Evolutionary conservation across 1,140 invertebrate genomes (phyloP), one percentile per base, ranked within the genome.

Genomic region (Vollenhovia emeryi): DNA sequence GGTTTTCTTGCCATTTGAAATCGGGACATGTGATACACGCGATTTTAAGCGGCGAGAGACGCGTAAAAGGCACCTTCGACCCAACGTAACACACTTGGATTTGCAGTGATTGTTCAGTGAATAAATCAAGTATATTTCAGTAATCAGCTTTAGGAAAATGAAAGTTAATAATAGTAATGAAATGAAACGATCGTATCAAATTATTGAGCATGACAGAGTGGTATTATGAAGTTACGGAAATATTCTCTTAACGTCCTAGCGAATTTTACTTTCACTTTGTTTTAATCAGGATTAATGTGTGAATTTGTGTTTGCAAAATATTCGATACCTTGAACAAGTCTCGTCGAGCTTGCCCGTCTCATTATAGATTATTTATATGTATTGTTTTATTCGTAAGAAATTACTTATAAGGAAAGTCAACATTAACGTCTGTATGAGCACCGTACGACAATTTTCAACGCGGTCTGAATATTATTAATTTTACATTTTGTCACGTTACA

Each of bases 321-420:
- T 57, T 57, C 57, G 27, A 62, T 13, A 1, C 57, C 13, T 45
- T 13, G 50, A 69, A 30, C 8, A 13, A 80, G 11, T 57, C 57
- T 57, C 1, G 11, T 80, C 60, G 6, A 52, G 6, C 21, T 7
- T 80, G 36, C 9, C 2, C 13, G 30, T 48, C n/a, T 55, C 27
- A 33, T 62, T 80, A 73, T 79, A 36, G 3, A 33, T 76, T 79
- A 66, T 66, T 15, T 24, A 66, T 6, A 40, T 27, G 8, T 24
- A 43, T 40, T 24, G 33, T 57, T 36, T 36, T 78, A 64, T 78
- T 80, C 57, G 45, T 71, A 55, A 27, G 57, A 43, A 11, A 73
- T 13, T 79, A 27, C 2, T n/a, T n/a, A 59, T 82, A 82, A 82
- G 50, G 6, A 43, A 66, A 57, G 5, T 71, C 59, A 24, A 71